Conservation (phyloP, 2,113 vertebrate species). For the Pseudorasbora parva region DNA sequence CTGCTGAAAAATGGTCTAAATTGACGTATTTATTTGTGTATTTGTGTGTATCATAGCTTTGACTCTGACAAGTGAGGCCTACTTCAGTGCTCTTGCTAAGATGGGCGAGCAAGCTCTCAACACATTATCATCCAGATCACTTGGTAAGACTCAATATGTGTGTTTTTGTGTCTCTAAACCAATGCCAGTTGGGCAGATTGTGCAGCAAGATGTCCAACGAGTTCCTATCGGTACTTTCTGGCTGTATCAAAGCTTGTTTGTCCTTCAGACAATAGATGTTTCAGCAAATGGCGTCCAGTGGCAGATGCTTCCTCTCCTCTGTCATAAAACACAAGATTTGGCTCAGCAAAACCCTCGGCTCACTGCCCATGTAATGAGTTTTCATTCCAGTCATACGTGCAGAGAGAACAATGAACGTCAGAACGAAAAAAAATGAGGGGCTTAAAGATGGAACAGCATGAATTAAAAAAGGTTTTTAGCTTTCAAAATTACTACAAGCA, state of each 20-base stretch:
- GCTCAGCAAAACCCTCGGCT: background rate
- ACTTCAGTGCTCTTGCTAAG: conserved; percentile 89
- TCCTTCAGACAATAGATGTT: conserved; percentile 4
- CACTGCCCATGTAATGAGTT: background rate
- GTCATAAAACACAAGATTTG: conserved; percentile 31
- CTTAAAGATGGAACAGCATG: background rate
- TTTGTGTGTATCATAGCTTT: conserved; percentile 73
- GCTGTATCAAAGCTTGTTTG: background rate
- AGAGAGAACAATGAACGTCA: background rate
- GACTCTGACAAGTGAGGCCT: conserved; percentile 85
- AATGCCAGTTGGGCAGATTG: conserved; percentile 16
- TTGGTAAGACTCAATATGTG: conserved; percentile 79
- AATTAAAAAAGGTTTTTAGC: background rate
- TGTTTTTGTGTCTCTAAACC: conserved; percentile 39
- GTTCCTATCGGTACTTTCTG: background rate
- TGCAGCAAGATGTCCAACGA: background rate
- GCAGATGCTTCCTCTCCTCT: conserved; percentile 33
- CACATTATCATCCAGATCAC: conserved; percentile 84
- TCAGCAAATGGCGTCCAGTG: background rate
- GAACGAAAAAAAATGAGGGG: background rate
- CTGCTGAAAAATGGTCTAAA: background rate
- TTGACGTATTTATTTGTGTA: conserved; percentile 22
- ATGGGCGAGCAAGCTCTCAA: conserved; percentile 91
- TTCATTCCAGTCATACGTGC: background rate
- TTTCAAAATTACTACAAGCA: background rate